Percentiles rank a stretch among this genome's conserved stretches.
Conservation (phyloP, 2,113 vertebrate genomes). For the Perca schrenkii region DNA sequence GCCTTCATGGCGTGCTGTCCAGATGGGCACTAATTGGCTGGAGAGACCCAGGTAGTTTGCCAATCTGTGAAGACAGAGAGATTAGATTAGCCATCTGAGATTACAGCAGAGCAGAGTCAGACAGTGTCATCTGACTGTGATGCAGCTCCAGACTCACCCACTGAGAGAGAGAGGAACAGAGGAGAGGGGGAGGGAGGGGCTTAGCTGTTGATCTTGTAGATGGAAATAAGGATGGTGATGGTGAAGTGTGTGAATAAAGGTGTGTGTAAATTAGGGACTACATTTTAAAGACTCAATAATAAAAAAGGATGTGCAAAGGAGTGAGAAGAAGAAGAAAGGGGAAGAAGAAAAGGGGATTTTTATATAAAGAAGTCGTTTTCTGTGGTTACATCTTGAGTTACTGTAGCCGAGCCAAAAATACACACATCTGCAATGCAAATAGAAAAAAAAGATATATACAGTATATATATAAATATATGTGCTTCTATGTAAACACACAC, state of each 20-base stretch:
- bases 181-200: not conserved
- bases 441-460: not conserved
- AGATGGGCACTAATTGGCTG: constrained; percentile 74
- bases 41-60: constrained; percentile 64
- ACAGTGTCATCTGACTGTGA: constrained; percentile 51
- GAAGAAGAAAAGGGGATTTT: not conserved
- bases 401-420: not conserved
- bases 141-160: constrained; percentile 63
- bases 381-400: not conserved
- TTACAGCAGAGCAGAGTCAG: constrained; percentile 70
- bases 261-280: not conserved
- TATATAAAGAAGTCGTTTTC: not conserved
- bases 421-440: not conserved
- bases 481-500: constrained; percentile 3
- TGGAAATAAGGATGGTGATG: not conserved
- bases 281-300: not conserved
- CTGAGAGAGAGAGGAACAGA: constrained; percentile 42
- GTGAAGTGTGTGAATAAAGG: not conserved
- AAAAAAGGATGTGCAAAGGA: not conserved
- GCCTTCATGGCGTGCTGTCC: constrained; percentile 49
- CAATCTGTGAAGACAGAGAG: constrained; percentile 59
- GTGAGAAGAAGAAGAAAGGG: not conserved
- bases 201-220: not conserved
- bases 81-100: constrained; percentile 79
- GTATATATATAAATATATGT: not conserved